phyloP scores from a whole-genome alignment of 2,797 vertebrate species.

The Rhyacichthys aspro region DNA sequence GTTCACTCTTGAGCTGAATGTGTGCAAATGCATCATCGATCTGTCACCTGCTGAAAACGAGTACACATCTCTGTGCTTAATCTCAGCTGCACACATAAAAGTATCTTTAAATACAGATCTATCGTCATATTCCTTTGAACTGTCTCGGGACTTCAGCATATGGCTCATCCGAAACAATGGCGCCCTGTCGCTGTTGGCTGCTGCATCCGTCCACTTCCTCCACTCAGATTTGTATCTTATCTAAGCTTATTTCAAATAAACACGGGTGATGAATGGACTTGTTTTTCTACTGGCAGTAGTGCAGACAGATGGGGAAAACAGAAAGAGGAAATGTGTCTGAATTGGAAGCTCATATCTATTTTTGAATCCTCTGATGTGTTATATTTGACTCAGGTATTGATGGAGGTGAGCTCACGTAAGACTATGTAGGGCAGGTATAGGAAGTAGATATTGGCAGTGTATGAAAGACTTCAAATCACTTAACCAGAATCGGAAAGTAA shows the following conservation, averaged over 20 bases:
- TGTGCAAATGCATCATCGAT: too few species aligned
- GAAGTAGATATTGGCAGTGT: too few species aligned
- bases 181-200: slow-evolving; percentile 8
- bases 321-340: slow-evolving; percentile 27
- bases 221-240: slow-evolving; percentile 36
- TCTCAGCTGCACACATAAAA: too few species aligned
- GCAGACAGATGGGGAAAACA: slow-evolving; percentile 22
- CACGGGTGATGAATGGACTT: slow-evolving; percentile 48
- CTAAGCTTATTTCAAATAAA: slow-evolving; percentile 49
- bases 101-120: neutral
- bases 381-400: slow-evolving; percentile 16
- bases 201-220: slow-evolving; percentile 21
- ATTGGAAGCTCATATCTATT: slow-evolving; percentile 5
- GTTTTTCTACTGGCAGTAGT: slow-evolving; percentile 23
- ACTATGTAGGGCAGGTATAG: too few species aligned
- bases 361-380: slow-evolving; percentile 2
- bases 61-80: too few species aligned
- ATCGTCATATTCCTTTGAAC: slow-evolving; percentile 9
- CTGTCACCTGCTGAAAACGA: too few species aligned
- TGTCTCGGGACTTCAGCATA: slow-evolving; percentile 12
- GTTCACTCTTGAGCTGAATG: too few species aligned
- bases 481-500: neutral
- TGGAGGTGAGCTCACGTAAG: neutral
- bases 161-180: slow-evolving; percentile 15
- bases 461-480: too few species aligned